Percentiles rank a stretch among this genome's conserved stretches.
Conservation (phyloP, 2,113 vertebrate species). For the Ictidomys tridecemlineatus region DNA sequence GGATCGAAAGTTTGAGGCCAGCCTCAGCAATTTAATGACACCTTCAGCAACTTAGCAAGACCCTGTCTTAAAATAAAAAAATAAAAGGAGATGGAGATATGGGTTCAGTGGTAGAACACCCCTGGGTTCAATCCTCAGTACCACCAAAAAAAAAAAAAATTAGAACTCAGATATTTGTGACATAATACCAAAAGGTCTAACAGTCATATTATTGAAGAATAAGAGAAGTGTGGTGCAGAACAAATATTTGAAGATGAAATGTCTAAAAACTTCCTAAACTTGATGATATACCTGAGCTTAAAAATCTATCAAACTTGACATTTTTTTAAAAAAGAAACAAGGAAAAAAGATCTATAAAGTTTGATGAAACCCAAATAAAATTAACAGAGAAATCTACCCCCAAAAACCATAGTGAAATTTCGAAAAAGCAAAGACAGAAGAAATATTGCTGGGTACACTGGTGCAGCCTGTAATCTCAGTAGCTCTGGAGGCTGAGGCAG, state of each 20-base stretch:
- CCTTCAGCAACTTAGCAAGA: background rate
- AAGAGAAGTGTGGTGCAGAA: background rate
- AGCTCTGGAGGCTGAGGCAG: too few species aligned
- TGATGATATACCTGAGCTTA: background rate
- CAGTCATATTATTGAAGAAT: background rate
- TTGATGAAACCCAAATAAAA: background rate
- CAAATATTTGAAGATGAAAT: slow-evolving; percentile 25
- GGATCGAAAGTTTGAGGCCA: too few species aligned
- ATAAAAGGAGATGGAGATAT: background rate
- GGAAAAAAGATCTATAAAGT: background rate
- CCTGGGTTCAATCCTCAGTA: background rate
- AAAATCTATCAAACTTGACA: background rate
- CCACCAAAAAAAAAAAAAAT: background rate
- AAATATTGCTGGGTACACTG: background rate
- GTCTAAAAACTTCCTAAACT: too few species aligned
- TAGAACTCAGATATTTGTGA: background rate
- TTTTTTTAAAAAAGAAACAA: background rate
- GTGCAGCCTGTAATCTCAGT: too few species aligned
- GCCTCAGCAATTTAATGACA: background rate
- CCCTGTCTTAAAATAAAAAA: background rate
- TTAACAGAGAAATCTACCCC: background rate
- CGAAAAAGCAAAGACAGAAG: background rate
- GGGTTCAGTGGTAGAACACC: background rate
- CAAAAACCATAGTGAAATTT: background rate
- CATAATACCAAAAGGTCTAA: background rate